phyloP scores from a whole-genome alignment of 1,140 invertebrate genomes.

The Penaeus vannamei region DNA sequence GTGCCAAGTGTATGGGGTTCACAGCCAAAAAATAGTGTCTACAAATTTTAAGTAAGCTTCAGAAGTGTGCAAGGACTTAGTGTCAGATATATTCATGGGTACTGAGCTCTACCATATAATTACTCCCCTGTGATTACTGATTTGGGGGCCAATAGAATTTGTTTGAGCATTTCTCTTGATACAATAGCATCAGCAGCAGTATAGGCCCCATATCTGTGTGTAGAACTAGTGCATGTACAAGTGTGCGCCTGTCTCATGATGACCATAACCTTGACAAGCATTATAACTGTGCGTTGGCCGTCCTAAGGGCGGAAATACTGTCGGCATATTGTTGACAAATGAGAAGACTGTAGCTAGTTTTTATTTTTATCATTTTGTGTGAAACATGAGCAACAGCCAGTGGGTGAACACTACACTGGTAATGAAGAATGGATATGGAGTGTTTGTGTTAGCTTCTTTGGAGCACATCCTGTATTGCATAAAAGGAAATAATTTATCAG shows the following conservation, averaged over 20 bases:
- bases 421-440: constrained; percentile 26
- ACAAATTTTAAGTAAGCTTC: constrained; percentile 55
- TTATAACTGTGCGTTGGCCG: constrained; percentile 53
- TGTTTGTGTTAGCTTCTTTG: constrained; percentile 51
- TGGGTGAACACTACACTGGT: constrained; percentile 38
- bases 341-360: constrained; percentile 55
- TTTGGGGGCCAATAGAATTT: constrained; percentile 60
- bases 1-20: constrained; percentile 60
- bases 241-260: constrained; percentile 58
- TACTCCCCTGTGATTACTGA: constrained; percentile 60
- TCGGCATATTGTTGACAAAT: constrained; percentile 59
- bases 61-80: neutral
- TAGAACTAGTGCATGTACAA: constrained; percentile 64
- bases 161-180: constrained; percentile 47
- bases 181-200: constrained; percentile 39
- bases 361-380: constrained; percentile 55
- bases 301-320: constrained; percentile 40
- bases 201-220: constrained; percentile 60
- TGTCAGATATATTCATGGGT: constrained; percentile 56
- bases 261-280: constrained; percentile 44
- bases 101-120: constrained; percentile 40
- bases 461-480: constrained; percentile 48
- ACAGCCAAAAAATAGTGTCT: constrained; percentile 49
- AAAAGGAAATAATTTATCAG: constrained; percentile 40
- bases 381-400: constrained; percentile 21